Evolutionary conservation across 2,113 vertebrate species (phyloP), one percentile per base, ranked within the genome.

Genomic region (Boulengeromyrus knoepffleri): DNA sequence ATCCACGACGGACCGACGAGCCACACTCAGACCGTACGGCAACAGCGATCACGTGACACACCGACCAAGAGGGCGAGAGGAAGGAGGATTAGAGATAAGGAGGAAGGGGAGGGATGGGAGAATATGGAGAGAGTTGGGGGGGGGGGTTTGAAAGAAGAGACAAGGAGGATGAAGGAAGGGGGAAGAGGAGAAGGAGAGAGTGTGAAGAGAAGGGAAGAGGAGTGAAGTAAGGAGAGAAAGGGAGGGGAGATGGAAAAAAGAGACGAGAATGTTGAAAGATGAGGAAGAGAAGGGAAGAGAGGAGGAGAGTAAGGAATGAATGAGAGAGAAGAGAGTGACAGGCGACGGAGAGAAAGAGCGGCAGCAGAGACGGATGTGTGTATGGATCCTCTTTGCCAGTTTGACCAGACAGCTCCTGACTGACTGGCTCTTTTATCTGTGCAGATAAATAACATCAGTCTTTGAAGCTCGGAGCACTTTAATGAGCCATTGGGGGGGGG

Each of bases 391-490:
- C 84, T 90, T 70, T 50, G 80, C 56, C 27, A 80, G 85, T 88
- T 90, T 88, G 87, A 92, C 84, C 89, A 83, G 83, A 74, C 87
- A 90, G 42, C 36, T 90, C 66, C 56, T 92, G 93, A 94, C 93
- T 94, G 94, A 94, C 90, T 91, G 93, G 90, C 90, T 90, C 47
- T 91, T 93, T 92, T 92, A 92, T 93, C 92, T 92, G 90, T 90
- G 84, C 92, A 93, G 94, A 94, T 94, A 94, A 94, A 95, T 93
- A 95, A 92, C 92, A 93, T 92, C 93, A 62, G 91, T 92, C 91
- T 91, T 94, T 91, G 89, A 88, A n/a, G 52, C 92, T 89, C 91
- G 90, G 94, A 95, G 93, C 93, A 91, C 90, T 90, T 91, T 92
- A 92, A 93, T 88, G 91, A 89, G 27, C 21, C 77, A 46, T 58